phyloP scores from a whole-genome alignment of 2,113 vertebrate species.

The Chitala chitala region DNA sequence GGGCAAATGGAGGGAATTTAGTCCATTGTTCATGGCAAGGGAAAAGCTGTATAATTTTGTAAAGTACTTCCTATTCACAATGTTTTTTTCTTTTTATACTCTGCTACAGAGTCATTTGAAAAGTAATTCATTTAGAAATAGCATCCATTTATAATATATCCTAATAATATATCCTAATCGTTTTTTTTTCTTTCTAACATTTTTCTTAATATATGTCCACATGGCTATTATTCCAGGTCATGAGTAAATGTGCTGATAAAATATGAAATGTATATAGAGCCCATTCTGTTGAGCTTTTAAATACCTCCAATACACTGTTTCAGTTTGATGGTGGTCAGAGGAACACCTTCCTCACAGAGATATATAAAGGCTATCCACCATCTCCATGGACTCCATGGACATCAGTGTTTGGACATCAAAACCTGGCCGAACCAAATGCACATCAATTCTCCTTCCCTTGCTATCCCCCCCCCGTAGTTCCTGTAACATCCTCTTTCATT shows the following conservation, averaged over 20 bases:
- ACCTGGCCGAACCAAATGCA: too few relatives aligned
- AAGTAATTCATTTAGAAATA: slow-evolving; percentile 68
- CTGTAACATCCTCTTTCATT: too few relatives aligned
- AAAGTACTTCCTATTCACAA: slow-evolving; percentile 70
- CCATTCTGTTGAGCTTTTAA: neutral
- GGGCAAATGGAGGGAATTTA: slow-evolving; percentile 48
- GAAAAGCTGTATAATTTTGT: slow-evolving; percentile 74
- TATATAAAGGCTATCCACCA: too few relatives aligned
- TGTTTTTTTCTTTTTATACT: slow-evolving; percentile 43
- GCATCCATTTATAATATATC: slow-evolving; percentile 65
- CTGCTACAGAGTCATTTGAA: slow-evolving; percentile 80
- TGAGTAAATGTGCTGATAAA: neutral
- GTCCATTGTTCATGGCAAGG: slow-evolving; percentile 57
- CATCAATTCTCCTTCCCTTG: too few relatives aligned
- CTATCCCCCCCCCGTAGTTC: too few relatives aligned
- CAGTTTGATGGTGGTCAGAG: too few relatives aligned
- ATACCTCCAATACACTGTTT: too few relatives aligned
- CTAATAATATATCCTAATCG: slow-evolving; percentile 12
- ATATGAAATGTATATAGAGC: neutral
- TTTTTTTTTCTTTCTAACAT: neutral
- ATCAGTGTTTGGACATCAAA: too few relatives aligned
- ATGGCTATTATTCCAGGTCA: slow-evolving; percentile 20
- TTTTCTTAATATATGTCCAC: slow-evolving; percentile 43
- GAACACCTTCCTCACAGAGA: too few relatives aligned
- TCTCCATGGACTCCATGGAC: too few relatives aligned